A percentile compares a stretch with the other conserved stretches of the same genome.
phyloP scores from a whole-genome alignment of 2,888 invertebrate species.

The Keiferia lycopersicella region DNA sequence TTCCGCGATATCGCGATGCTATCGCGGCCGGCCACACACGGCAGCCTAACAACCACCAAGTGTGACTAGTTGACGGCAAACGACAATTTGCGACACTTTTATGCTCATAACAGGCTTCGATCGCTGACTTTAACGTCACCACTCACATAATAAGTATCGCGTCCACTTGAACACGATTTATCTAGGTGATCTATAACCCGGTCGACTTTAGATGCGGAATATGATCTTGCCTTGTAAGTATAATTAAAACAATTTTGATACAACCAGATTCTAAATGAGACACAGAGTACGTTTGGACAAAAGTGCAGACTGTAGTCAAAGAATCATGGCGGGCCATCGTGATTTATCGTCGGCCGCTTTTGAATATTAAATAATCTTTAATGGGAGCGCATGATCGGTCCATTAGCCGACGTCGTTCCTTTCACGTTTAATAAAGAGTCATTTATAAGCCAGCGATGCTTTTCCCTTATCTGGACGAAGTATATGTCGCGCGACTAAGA shows the following conservation, averaged over 20 bases:
- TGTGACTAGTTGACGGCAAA: slow-evolving; percentile 60
- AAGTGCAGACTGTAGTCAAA: slow-evolving; percentile 75
- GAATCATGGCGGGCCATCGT: slow-evolving; percentile 76
- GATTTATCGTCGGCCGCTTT: slow-evolving; percentile 79
- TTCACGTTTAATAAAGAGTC: slow-evolving; percentile 82
- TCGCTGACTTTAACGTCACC: slow-evolving; percentile 54
- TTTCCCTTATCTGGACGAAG: slow-evolving; percentile 78
- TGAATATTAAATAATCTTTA: slow-evolving; percentile 82
- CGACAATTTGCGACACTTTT: slow-evolving; percentile 69
- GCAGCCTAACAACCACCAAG: slow-evolving; percentile 47
- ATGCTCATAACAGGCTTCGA: slow-evolving; percentile 60
- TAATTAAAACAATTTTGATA: slow-evolving; percentile 35
- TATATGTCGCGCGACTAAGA: slow-evolving; percentile 78
- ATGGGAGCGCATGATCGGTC: slow-evolving; percentile 82
- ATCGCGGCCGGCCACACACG: slow-evolving; percentile 67
- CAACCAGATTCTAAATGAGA: slow-evolving; percentile 48
- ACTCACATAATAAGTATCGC: slow-evolving; percentile 45
- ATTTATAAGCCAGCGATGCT: slow-evolving; percentile 79
- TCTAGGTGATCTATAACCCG: not conserved
- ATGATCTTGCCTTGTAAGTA: slow-evolving; percentile 20
- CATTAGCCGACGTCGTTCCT: slow-evolving; percentile 80
- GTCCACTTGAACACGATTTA: slow-evolving; percentile 1
- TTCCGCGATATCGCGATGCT: slow-evolving; percentile 64
- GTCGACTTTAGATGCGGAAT: not conserved
- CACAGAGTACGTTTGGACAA: slow-evolving; percentile 54